Evolutionary conservation across 2,888 invertebrate species (phyloP), one percentile per base, ranked within the genome.

Genomic region (Agriotes lineatus): DNA sequence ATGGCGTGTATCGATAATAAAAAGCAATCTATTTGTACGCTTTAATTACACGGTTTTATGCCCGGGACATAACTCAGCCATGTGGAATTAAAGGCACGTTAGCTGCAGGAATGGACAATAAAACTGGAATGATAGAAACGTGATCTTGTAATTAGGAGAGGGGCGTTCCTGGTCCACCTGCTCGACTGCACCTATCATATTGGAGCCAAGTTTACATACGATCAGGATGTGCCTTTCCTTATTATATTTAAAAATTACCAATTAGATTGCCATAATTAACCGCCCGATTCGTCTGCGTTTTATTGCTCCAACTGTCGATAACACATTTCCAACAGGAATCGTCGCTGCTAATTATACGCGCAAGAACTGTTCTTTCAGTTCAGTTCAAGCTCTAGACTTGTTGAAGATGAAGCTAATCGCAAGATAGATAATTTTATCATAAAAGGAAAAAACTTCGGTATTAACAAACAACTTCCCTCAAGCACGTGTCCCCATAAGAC

Each of bases 111-210:
- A 77, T 75, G 78, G 78, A 80, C 80, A 81, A 80, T 81, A 79
- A 80, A 80, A 79, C 77, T 74, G 77, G 81, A 81, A 81, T 81
- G 80, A 80, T 79, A 81, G 80, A 81, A 80, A 81, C 81, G 81
- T 81, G 81, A 81, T 78, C 79, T 75, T 74, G 78, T 80, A 80
- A 80, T 81, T 80, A 80, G 80, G 77, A 75, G 76, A 75, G 75
- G 76, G 80, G 80, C 79, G 79, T 78, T 73, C 70, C 73, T 66
- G 77, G 75, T 77, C 75, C 77, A 79, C 77, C 77, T 78, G 76
- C 74, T 74, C 67, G 67, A 74, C 74, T 76, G 73, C 76, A 74
- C 73, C 75, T 73, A 76, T 76, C 76, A 74, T 73, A 70, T 73
- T 56, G 62, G 68, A 62, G 22, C 67, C 58, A 67, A 74, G 69